Percentiles rank a stretch among this genome's conserved stretches.
Evolutionary conservation across 2,797 vertebrate species (phyloP).

Genomic region (Sciurus vulgaris): DNA sequence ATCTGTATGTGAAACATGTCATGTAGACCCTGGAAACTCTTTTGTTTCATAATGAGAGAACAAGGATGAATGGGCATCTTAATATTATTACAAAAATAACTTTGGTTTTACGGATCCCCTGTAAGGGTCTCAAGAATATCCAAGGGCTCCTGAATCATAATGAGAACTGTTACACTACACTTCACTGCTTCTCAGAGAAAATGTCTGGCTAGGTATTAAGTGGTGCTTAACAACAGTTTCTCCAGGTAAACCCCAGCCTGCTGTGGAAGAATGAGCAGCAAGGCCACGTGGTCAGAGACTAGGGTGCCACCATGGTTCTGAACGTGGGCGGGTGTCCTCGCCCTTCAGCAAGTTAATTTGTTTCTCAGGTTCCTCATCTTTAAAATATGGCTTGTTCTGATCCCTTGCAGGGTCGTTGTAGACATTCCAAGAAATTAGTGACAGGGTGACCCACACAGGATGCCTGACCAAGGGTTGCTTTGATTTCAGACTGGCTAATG

Average conservation of each 20-base stretch:
- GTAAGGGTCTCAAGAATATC: neutral
- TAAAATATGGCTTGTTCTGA: neutral
- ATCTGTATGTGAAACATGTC: neutral
- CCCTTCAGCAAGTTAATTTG: neutral
- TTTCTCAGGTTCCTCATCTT: neutral
- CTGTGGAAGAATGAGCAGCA: neutral
- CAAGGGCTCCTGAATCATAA: neutral
- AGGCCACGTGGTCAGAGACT: fast-evolving
- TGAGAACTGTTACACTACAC: neutral
- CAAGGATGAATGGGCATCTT: neutral
- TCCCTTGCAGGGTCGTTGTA: neutral
- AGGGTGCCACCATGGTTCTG: neutral
- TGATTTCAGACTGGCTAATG: neutral
- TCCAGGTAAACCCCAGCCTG: neutral
- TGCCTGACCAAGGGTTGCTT: neutral
- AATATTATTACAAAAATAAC: neutral
- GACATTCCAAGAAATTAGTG: neutral
- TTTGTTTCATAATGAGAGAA: neutral
- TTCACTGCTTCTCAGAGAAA: neutral
- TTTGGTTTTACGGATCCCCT: neutral
- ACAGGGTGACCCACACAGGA: neutral
- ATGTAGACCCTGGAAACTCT: neutral
- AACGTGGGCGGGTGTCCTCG: neutral
- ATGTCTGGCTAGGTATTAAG: neutral
- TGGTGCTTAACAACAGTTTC: neutral